Conservation (phyloP, 2,888 invertebrate species). For the Phrixothrix hirtus region DNA sequence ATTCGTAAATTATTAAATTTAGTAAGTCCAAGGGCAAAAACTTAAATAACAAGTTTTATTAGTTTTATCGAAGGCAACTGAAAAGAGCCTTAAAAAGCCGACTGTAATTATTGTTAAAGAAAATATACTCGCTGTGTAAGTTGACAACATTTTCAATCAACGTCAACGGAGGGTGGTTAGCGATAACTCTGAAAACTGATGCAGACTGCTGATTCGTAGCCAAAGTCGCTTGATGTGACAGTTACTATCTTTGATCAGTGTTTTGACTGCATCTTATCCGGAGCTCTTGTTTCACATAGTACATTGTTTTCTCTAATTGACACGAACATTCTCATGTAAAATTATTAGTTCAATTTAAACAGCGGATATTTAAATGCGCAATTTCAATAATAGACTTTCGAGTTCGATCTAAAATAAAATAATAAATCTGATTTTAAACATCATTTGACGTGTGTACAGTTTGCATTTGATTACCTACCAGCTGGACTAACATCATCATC, state of each 20-base stretch:
- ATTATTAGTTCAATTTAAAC: constrained; percentile 6
- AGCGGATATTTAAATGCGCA: not conserved
- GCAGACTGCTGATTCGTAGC: constrained; percentile 30
- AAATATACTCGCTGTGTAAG: not conserved
- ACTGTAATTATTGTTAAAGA: constrained; percentile 1
- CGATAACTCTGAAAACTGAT: constrained; percentile 16
- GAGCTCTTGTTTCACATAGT: constrained; percentile 23
- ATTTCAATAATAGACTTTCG: not conserved
- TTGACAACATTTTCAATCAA: constrained; percentile 26
- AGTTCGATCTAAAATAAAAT: constrained; percentile 11
- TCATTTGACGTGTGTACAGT: constrained; percentile 32
- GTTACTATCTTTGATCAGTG: constrained; percentile 27
- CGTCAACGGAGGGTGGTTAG: constrained; percentile 25
- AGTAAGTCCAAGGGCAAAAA: not conserved
- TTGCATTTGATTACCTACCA: constrained; percentile 33
- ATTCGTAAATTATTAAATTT: not conserved
- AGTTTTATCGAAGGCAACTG: not conserved
- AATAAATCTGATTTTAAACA: constrained; percentile 34
- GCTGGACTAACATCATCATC: constrained; percentile 34
- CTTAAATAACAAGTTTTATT: not conserved
- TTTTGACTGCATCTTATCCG: constrained; percentile 27
- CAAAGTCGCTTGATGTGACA: constrained; percentile 19
- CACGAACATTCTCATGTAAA: constrained; percentile 15
- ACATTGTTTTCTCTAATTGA: constrained; percentile 28
- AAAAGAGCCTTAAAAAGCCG: constrained; percentile 4